Evolutionary conservation across 2,113 vertebrate genomes (phyloP).

Genomic region (Gymnobelideus leadbeateri): DNA sequence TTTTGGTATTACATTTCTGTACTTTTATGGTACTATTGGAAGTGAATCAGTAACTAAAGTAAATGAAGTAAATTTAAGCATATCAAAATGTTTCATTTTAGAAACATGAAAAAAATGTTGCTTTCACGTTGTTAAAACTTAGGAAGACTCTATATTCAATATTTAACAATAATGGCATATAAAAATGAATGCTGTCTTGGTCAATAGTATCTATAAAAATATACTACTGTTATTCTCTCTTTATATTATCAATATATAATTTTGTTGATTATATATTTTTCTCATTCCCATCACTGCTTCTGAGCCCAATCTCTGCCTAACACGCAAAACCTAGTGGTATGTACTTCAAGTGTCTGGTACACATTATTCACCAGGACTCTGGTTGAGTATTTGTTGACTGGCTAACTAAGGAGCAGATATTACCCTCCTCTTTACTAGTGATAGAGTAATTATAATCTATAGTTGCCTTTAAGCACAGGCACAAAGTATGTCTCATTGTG

Average conservation of each 20-base stretch:
- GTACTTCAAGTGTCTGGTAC: background rate
- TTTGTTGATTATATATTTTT: background rate
- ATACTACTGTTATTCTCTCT: background rate
- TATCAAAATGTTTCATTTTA: background rate
- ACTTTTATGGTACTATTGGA: background rate
- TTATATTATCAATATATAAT: background rate
- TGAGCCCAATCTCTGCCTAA: background rate
- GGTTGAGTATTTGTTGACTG: constrained; percentile 1
- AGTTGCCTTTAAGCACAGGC: constrained; percentile 34
- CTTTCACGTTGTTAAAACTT: background rate
- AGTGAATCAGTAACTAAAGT: background rate
- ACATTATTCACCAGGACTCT: background rate
- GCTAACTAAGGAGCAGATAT: background rate
- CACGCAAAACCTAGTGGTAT: background rate
- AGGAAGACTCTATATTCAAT: background rate
- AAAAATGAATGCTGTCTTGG: background rate
- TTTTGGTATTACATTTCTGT: background rate
- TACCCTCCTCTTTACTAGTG: background rate
- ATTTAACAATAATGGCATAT: background rate
- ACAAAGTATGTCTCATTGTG: background rate
- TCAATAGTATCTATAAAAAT: background rate
- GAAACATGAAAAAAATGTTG: background rate
- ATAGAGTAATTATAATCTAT: constrained; percentile 19
- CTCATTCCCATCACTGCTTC: background rate
- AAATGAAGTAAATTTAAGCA: background rate